These are phyloP conservation scores for Meloidogyne chitwoodi DNA, from an alignment of 1,140 invertebrate genomes.

Conservation along the genomic window DNA sequence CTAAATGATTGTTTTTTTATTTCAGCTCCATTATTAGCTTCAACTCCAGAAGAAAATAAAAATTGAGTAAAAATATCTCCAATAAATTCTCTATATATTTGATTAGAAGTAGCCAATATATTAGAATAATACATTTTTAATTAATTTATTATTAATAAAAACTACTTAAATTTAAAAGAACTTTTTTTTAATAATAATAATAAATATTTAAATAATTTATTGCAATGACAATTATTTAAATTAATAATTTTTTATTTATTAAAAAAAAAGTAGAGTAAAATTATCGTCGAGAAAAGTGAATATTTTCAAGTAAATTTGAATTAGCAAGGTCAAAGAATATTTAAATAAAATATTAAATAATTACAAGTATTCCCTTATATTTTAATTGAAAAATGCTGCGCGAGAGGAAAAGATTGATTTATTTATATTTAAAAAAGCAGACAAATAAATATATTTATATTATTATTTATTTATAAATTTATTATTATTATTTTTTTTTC, in stretches of 20 bases:
- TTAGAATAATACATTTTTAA: slow-evolving; percentile 26
- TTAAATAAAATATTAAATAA: too few relatives aligned
- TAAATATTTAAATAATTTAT: too few relatives aligned
- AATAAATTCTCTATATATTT: slow-evolving; percentile 36
- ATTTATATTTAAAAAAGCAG: neutral
- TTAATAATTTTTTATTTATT: too few relatives aligned
- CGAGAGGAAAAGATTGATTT: neutral
- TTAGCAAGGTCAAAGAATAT: neutral
- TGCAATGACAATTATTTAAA: too few relatives aligned
- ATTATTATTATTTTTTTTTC: neutral
- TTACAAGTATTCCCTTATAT: too few relatives aligned
- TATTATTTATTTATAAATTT: too few relatives aligned
- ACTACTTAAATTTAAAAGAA: too few relatives aligned
- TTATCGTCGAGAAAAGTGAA: neutral
- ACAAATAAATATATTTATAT: too few relatives aligned
- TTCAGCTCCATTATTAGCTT: neutral
- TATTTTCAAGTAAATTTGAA: neutral
- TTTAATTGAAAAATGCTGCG: neutral
- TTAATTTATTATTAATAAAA: too few relatives aligned
- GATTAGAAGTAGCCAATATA: slow-evolving; percentile 24
- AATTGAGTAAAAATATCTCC: slow-evolving; percentile 30
- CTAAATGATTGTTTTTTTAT: neutral
- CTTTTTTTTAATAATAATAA: too few relatives aligned
- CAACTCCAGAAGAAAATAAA: slow-evolving; percentile 19
- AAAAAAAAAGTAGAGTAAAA: too few relatives aligned